Conservation (phyloP, 2,888 invertebrate genomes). For the Andrena haemorrhoa region DNA sequence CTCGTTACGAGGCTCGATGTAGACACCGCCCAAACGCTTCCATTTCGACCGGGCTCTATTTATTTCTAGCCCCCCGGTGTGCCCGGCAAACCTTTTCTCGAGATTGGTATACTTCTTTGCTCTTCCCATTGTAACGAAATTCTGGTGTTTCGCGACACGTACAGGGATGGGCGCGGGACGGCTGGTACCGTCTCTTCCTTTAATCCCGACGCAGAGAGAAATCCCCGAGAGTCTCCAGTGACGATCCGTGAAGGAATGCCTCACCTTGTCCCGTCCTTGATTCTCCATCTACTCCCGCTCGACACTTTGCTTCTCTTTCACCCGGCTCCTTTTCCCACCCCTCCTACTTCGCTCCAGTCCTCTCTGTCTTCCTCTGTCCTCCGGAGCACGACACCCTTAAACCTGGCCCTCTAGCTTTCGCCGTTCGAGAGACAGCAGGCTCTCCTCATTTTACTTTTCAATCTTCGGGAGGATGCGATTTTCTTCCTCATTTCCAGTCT, state of each 20-base stretch:
- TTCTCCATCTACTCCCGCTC: slow-evolving; percentile 57
- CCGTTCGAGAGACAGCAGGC: slow-evolving; percentile 56
- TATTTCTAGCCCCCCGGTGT: slow-evolving; percentile 26
- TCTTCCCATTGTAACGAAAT: slow-evolving; percentile 60
- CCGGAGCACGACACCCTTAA: slow-evolving; percentile 40
- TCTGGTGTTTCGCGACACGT: slow-evolving; percentile 47
- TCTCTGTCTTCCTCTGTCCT: background rate
- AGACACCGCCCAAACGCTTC: background rate
- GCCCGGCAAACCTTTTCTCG: slow-evolving; percentile 46
- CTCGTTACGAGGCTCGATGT: slow-evolving; percentile 25
- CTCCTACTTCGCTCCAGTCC: background rate
- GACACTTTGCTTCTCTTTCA: slow-evolving; percentile 19
- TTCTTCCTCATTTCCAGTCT: slow-evolving; percentile 81
- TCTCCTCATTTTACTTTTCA: slow-evolving; percentile 82
- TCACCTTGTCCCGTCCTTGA: slow-evolving; percentile 52
- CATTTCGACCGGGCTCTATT: slow-evolving; percentile 25
- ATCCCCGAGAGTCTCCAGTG: slow-evolving; percentile 51
- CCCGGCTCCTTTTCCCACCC: slow-evolving; percentile 13
- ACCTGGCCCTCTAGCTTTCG: slow-evolving; percentile 65
- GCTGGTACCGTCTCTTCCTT: slow-evolving; percentile 42
- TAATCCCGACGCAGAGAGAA: slow-evolving; percentile 64
- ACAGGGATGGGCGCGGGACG: background rate
- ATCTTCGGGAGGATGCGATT: slow-evolving; percentile 80
- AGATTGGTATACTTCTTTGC: slow-evolving; percentile 62
- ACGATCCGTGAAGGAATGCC: slow-evolving; percentile 62